Conservation (phyloP, 2,888 invertebrate genomes). For the Ectemnius cavifrons region DNA sequence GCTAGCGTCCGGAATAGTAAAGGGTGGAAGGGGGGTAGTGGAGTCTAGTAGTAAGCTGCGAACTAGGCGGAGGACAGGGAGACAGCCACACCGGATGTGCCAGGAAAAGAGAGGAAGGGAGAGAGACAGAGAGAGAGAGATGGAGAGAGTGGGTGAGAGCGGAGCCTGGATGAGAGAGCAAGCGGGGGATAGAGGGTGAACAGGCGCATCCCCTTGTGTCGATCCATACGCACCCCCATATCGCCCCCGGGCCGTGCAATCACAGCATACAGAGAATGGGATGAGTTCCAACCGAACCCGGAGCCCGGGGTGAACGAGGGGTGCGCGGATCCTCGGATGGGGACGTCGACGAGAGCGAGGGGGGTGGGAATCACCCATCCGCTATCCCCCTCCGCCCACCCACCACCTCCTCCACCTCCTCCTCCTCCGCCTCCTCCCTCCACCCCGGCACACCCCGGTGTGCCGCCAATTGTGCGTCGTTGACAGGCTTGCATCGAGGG, state of each 20-base stretch:
- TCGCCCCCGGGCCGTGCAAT: slow-evolving; percentile 75
- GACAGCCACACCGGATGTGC: slow-evolving; percentile 53
- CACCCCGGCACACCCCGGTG: slow-evolving; percentile 37
- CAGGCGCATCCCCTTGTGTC: slow-evolving; percentile 61
- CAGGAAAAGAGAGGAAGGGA: slow-evolving; percentile 33
- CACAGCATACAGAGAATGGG: slow-evolving; percentile 74
- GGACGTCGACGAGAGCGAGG: slow-evolving; percentile 34
- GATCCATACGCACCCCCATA: slow-evolving; percentile 73
- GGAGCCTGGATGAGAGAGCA: slow-evolving; percentile 36
- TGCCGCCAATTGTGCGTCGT: slow-evolving; percentile 73
- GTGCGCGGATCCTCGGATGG: slow-evolving; percentile 32
- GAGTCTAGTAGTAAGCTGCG: slow-evolving; percentile 27
- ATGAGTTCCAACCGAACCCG: slow-evolving; percentile 63
- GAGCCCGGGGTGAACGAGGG: slow-evolving; percentile 33
- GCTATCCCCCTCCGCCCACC: slow-evolving; percentile 17
- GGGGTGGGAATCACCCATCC: slow-evolving; percentile 49
- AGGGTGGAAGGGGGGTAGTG: slow-evolving; percentile 19
- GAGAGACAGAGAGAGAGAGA: slow-evolving; percentile 39
- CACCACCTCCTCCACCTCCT: slow-evolving; percentile 27
- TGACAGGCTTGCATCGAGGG: slow-evolving; percentile 73
- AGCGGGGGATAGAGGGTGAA: slow-evolving; percentile 47
- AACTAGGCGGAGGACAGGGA: slow-evolving; percentile 43
- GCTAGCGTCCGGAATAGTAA: slow-evolving; percentile 31
- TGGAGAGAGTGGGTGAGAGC: no score
- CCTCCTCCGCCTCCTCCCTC: not conserved